These are phyloP conservation scores for Leptocoma aspasia DNA, from an alignment of 2,113 vertebrate genomes.

Conservation along the genomic window DNA sequence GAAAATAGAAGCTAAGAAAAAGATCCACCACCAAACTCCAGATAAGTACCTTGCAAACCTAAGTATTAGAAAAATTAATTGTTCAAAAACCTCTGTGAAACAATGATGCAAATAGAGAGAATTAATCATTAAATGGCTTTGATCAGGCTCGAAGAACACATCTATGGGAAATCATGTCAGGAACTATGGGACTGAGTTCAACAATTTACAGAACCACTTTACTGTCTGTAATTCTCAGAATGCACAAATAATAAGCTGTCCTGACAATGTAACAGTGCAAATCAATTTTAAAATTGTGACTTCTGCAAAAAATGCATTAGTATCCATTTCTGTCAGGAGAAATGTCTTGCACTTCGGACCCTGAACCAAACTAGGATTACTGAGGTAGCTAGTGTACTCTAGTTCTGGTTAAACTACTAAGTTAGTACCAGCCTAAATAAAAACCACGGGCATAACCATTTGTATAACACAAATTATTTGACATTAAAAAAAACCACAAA, in stretches of 20 bases:
- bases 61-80: background rate
- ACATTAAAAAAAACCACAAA: background rate
- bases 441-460: background rate
- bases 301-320: background rate
- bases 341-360: background rate
- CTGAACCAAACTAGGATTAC: background rate
- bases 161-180: background rate
- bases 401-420: background rate
- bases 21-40: background rate
- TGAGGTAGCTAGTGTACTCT: background rate
- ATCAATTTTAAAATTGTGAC: background rate
- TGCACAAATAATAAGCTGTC: background rate
- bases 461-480: background rate
- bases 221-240: background rate
- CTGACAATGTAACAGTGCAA: background rate
- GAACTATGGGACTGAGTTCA: background rate
- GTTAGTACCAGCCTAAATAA: background rate
- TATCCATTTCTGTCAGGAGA: background rate
- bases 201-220: background rate
- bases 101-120: background rate
- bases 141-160: background rate
- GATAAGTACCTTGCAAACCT: background rate
- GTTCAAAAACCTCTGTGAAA: background rate
- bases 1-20: background rate
- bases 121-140: background rate